These are phyloP conservation scores for Erythrolamprus reginae DNA, from an alignment of 2,113 vertebrate species.

Conservation along the genomic window DNA sequence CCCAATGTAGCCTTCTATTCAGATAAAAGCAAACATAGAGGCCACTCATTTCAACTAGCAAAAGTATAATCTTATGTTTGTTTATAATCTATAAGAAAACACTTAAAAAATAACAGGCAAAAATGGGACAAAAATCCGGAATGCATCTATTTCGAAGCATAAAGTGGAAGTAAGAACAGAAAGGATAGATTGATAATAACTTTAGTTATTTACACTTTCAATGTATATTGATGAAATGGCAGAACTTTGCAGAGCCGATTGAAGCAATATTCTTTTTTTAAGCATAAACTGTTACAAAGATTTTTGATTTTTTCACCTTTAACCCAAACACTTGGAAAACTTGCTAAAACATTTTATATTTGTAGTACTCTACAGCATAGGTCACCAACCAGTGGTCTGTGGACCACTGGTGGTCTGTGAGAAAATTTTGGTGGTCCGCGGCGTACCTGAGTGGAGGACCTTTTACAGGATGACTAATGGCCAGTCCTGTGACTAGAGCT, in stretches of 20 bases:
- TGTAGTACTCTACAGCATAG: background rate
- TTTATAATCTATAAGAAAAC: background rate
- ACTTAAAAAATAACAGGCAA: background rate
- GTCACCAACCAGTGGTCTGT: no score
- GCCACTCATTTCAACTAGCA: background rate
- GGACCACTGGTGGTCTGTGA: no score
- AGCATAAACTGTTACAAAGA: background rate
- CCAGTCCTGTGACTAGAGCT: no score
- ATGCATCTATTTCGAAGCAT: background rate
- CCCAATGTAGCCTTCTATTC: background rate
- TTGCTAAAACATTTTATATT: background rate
- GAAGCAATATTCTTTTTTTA: background rate
- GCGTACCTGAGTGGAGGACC: no score
- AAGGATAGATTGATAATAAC: background rate
- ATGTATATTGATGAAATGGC: background rate
- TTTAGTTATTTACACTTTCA: background rate
- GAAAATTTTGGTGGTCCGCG: no score
- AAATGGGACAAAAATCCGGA: background rate
- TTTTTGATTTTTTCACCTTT: background rate
- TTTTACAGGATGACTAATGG: no score
- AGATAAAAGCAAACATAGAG: background rate
- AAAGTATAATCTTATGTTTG: background rate
- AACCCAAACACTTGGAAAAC: background rate
- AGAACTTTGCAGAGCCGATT: background rate
- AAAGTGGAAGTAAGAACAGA: background rate